Percentiles rank a stretch among this genome's conserved stretches.
These are phyloP conservation scores for Lepeophtheirus nordmannii DNA, from an alignment of 2,888 invertebrate species.

Conservation along the genomic window DNA sequence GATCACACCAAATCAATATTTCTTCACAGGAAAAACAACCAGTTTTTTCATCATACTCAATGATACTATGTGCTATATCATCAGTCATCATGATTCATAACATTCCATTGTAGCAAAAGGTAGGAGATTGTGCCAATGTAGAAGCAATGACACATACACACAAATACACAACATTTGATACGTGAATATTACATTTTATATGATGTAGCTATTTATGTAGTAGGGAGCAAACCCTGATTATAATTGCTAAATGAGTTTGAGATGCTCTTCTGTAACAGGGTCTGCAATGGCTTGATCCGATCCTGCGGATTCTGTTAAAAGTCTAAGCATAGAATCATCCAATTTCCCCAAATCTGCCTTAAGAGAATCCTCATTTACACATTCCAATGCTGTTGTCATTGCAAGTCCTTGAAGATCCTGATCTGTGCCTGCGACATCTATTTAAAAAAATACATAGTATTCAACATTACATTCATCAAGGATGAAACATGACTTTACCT, in stretches of 20 bases:
- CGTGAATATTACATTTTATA: no score
- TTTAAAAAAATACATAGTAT: neutral
- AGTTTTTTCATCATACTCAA: no score
- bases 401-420: neutral
- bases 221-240: no score
- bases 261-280: conserved; percentile 17
- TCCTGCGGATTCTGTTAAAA: neutral
- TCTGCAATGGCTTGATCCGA: conserved; percentile 5
- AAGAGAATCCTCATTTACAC: neutral
- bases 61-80: no score
- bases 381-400: neutral
- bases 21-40: no score
- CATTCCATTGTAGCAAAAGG: no score
- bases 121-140: no score
- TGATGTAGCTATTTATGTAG: no score
- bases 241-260: conserved; percentile 2
- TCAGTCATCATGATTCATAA: no score
- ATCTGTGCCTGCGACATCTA: neutral
- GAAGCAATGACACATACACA: no score
- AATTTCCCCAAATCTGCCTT: neutral
- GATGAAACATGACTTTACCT: neutral
- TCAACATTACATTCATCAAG: neutral
- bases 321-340: conserved; percentile 2
- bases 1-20: no score
- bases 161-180: no score